phyloP scores from a whole-genome alignment of 30 jellyfish, hydroid and myxozoan genomes.

The Clytia hemisphaerica region DNA sequence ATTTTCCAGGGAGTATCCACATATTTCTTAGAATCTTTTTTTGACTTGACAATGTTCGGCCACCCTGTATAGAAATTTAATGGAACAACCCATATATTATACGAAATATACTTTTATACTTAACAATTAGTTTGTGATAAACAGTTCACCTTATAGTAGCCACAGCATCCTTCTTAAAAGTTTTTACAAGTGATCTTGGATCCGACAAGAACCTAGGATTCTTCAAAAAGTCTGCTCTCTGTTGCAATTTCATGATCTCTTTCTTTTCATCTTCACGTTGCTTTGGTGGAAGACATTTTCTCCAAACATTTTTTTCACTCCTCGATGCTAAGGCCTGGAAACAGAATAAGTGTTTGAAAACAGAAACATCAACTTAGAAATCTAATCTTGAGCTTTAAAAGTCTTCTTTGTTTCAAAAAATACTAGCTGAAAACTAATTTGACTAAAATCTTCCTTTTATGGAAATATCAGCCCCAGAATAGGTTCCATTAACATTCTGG shows the following conservation, averaged over 20 bases:
- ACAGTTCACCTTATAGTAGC: too few relatives aligned
- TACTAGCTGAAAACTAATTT: background rate
- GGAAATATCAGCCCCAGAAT: too few relatives aligned
- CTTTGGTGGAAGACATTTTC: slow-evolving; percentile 51
- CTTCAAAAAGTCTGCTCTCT: slow-evolving; percentile 56
- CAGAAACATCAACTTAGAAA: background rate
- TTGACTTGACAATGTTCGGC: too few relatives aligned
- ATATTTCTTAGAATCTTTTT: too few relatives aligned
- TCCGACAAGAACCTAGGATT: slow-evolving; percentile 51
- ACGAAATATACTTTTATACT: too few relatives aligned
- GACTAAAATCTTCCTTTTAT: too few relatives aligned
- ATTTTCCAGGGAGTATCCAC: too few relatives aligned
- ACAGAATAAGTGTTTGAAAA: too few relatives aligned
- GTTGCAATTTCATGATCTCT: slow-evolving; percentile 53
- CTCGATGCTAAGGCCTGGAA: background rate
- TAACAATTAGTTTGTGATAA: too few relatives aligned
- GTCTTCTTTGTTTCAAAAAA: background rate
- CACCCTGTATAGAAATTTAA: too few relatives aligned
- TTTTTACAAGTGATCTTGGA: slow-evolving; percentile 1
- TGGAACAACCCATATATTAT: too few relatives aligned
- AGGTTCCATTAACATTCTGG: too few relatives aligned
- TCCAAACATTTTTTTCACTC: slow-evolving; percentile 51
- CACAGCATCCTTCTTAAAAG: background rate
- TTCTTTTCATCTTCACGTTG: slow-evolving; percentile 65
- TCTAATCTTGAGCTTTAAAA: background rate